Percentiles rank a stretch among this genome's conserved stretches.
phyloP scores from a whole-genome alignment of 30 jellyfish, hydroid and myxozoan genomes.

The Aurelia coerulea region DNA sequence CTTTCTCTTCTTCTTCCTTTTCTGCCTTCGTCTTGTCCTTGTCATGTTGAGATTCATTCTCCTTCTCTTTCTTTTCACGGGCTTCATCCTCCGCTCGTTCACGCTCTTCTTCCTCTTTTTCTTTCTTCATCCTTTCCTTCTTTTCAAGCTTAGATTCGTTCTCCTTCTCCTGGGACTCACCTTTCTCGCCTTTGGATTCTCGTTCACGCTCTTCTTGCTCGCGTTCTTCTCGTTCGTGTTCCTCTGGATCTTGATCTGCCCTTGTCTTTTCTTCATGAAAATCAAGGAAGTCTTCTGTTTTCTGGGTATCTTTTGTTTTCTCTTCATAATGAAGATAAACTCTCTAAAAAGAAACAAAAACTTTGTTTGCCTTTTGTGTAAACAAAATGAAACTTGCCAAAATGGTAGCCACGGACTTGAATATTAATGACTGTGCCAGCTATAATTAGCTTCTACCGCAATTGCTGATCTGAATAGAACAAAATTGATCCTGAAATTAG shows the following conservation, averaged over 20 bases:
- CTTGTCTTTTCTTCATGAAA: not conserved
- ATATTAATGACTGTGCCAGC: too few relatives aligned
- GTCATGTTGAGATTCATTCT: not conserved
- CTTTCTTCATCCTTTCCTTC: not conserved
- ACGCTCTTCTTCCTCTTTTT: too few relatives aligned
- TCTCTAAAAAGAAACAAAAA: conserved; percentile 8
- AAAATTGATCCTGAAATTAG: too few relatives aligned
- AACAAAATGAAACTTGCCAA: too few relatives aligned
- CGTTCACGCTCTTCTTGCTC: not conserved
- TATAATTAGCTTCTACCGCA: too few relatives aligned
- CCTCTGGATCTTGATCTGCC: too few relatives aligned
- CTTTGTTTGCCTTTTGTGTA: not conserved
- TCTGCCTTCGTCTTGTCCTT: conserved; percentile 9
- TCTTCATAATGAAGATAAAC: conserved; percentile 37
- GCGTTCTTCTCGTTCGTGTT: not conserved
- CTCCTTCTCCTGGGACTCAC: not conserved
- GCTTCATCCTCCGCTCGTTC: too few relatives aligned
- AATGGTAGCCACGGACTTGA: too few relatives aligned
- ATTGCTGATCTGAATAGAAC: too few relatives aligned
- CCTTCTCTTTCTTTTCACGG: too few relatives aligned
- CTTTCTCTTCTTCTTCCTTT: not conserved
- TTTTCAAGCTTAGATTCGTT: not conserved
- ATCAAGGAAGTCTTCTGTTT: not conserved
- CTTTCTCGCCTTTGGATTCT: not conserved
- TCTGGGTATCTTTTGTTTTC: not conserved